Conservation (phyloP, 1,140 invertebrate species). For the Pectinophora gossypiella region DNA sequence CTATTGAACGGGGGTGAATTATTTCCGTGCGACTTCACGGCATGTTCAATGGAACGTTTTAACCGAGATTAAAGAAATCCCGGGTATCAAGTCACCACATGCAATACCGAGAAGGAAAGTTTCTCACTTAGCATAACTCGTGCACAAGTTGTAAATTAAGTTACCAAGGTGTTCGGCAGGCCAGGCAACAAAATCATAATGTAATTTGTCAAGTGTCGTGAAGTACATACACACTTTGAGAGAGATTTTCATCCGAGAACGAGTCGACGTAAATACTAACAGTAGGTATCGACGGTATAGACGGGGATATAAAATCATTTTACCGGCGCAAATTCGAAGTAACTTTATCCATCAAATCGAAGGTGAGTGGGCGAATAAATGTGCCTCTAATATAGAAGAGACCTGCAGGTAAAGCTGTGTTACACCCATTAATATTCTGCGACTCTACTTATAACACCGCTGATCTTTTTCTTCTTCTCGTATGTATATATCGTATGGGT, state of each 20-base stretch:
- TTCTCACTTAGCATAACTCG: constrained; percentile 38
- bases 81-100: neutral
- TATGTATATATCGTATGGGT: too few relatives aligned
- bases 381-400: too few relatives aligned
- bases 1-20: neutral
- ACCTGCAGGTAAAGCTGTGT: too few relatives aligned
- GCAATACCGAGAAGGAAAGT: constrained; percentile 14
- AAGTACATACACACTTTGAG: constrained; percentile 5
- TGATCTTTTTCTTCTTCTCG: too few relatives aligned
- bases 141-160: constrained; percentile 39
- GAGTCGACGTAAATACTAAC: neutral
- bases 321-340: neutral
- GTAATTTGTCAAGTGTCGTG: constrained; percentile 51
- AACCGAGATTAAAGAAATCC: neutral
- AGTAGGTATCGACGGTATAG: neutral
- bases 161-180: constrained; percentile 30
- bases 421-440: too few relatives aligned
- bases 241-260: neutral
- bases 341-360: neutral
- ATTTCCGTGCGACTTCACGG: neutral
- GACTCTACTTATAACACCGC: too few relatives aligned
- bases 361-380: neutral
- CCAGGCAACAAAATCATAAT: constrained; percentile 50
- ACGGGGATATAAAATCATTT: too few relatives aligned
- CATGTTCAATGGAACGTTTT: neutral